Evolutionary conservation across 2,888 invertebrate genomes (phyloP).

Genomic region (Lampropteryx suffumata): DNA sequence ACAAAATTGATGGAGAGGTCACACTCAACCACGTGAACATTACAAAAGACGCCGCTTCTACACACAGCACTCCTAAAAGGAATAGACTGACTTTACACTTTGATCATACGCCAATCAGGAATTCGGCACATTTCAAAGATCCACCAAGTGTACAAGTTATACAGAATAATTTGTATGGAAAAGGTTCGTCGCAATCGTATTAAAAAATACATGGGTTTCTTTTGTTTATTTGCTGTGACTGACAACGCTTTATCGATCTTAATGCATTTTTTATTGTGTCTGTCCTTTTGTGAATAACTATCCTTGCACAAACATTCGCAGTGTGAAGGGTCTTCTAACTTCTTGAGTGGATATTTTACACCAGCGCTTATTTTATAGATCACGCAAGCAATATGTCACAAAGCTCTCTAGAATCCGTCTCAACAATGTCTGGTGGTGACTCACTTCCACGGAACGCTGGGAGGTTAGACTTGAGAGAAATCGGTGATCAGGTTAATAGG

Average conservation of each 20-base stretch:
- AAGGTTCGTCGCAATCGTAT: constrained; percentile 52
- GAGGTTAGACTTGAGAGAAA: constrained; percentile 69
- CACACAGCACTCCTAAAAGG: constrained; percentile 79
- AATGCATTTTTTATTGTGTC: constrained; percentile 3
- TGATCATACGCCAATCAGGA: constrained; percentile 86
- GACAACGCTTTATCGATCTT: no score
- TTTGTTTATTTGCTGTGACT: no score
- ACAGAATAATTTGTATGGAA: constrained; percentile 60
- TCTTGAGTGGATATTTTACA: constrained; percentile 13
- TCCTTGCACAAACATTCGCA: no score
- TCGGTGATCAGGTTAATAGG: constrained; percentile 80
- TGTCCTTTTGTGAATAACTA: constrained; percentile 1
- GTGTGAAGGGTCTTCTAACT: background rate
- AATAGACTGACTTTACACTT: constrained; percentile 88
- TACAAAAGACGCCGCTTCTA: constrained; percentile 60
- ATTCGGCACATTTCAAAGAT: constrained; percentile 90
- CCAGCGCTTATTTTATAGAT: constrained; percentile 61
- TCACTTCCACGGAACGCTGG: constrained; percentile 69
- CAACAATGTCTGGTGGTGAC: constrained; percentile 85
- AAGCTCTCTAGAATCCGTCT: constrained; percentile 90
- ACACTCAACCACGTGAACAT: constrained; percentile 44
- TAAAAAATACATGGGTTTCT: no score
- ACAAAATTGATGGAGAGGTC: constrained; percentile 62
- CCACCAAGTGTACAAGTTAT: constrained; percentile 83
- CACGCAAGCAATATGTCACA: constrained; percentile 89